phyloP scores from a whole-genome alignment of 2,113 vertebrate genomes.

The Tyto alba region DNA sequence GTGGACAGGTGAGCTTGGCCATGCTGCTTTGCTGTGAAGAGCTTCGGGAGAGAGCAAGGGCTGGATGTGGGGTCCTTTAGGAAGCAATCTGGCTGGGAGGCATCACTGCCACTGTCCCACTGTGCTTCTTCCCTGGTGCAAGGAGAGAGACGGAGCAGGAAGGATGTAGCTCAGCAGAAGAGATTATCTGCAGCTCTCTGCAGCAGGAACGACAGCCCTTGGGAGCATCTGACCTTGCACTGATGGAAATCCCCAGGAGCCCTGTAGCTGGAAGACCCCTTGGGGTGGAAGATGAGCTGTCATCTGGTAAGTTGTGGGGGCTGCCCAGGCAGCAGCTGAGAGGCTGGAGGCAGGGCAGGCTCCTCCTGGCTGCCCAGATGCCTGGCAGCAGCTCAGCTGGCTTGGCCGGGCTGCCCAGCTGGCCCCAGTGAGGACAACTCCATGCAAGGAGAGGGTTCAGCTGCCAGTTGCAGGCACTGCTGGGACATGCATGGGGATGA shows the following conservation, averaged over 20 bases:
- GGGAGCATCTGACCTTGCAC: background rate
- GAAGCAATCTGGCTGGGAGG: background rate
- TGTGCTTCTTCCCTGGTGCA: accelerated
- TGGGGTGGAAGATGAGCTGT: background rate
- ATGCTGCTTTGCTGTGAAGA: background rate
- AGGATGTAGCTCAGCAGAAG: background rate
- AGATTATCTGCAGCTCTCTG: background rate
- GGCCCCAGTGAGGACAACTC: background rate
- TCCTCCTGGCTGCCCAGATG: background rate
- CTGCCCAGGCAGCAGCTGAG: background rate
- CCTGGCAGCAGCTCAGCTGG: background rate
- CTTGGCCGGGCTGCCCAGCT: background rate
- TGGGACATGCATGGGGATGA: accelerated
- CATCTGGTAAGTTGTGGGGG: background rate
- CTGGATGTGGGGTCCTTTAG: background rate
- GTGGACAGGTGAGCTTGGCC: background rate
- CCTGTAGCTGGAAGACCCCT: accelerated
- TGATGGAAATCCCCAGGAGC: accelerated
- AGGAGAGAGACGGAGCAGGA: background rate
- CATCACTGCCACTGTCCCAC: background rate
- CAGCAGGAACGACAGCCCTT: background rate
- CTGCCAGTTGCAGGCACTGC: background rate
- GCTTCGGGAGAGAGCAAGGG: background rate
- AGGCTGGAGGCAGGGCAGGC: background rate
- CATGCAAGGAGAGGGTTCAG: background rate